A percentile compares a stretch with the other conserved stretches of the same genome.
These are phyloP conservation scores for Hystrix cristata DNA, from an alignment of 2,113 vertebrate species.

Conservation along the genomic window DNA sequence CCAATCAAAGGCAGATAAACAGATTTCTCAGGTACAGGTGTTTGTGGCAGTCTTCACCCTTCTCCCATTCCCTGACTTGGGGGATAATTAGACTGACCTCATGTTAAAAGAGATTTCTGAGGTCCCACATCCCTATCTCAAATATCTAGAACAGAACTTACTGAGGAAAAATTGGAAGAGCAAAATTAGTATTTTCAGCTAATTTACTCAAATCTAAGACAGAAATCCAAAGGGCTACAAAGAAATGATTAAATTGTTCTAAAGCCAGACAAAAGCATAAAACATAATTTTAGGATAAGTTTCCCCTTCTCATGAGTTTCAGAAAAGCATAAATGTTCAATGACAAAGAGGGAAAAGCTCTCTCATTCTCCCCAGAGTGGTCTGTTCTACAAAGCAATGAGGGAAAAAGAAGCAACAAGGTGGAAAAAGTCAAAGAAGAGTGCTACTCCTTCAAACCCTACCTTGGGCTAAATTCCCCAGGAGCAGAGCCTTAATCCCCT, in stretches of 20 bases:
- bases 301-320: background rate
- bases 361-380: background rate
- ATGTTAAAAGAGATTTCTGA: background rate
- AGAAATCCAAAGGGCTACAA: background rate
- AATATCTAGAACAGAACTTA: constrained; percentile 50
- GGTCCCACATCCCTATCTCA: background rate
- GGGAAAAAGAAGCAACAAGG: background rate
- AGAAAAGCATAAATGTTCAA: background rate
- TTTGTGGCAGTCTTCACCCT: background rate
- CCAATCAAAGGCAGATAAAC: background rate
- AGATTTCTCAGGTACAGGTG: background rate
- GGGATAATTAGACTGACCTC: background rate
- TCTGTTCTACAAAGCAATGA: background rate
- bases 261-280: background rate
- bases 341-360: background rate
- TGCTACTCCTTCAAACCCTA: background rate
- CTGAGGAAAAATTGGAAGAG: background rate
- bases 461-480: background rate
- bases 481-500: background rate
- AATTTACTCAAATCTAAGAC: background rate
- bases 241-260: background rate
- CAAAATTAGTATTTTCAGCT: constrained; percentile 9
- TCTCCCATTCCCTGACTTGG: background rate
- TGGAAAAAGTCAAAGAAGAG: background rate
- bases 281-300: background rate